Evolutionary conservation across 2,113 vertebrate genomes (phyloP).

Genomic region (Aspidoscelis tigris): DNA sequence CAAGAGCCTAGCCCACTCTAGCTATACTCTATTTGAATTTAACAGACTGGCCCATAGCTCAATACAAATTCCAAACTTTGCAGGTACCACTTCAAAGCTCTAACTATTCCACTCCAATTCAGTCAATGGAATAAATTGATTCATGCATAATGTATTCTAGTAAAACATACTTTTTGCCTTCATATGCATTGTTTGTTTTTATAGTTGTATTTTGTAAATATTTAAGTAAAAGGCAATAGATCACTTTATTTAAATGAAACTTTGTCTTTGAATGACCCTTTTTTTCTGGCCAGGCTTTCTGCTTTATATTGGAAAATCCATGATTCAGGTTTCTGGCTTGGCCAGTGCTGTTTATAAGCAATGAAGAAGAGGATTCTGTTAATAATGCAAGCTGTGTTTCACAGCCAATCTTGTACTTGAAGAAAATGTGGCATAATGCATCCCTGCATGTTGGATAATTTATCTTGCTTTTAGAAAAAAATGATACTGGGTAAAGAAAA

Average conservation of each 20-base stretch:
- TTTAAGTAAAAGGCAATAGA: not conserved
- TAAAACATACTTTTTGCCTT: not conserved
- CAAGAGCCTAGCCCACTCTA: no score
- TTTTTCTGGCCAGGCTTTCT: not conserved
- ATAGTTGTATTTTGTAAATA: not conserved
- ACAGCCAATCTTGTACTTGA: slow-evolving; percentile 16
- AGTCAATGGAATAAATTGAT: no score
- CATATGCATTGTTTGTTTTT: not conserved
- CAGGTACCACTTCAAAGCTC: no score
- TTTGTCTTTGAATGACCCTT: not conserved
- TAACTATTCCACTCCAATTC: no score
- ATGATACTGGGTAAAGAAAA: not conserved
- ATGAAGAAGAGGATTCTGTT: slow-evolving; percentile 4
- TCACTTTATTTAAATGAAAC: not conserved
- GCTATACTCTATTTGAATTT: no score
- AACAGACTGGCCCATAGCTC: no score
- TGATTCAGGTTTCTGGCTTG: slow-evolving; percentile 6
- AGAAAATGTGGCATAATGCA: not conserved
- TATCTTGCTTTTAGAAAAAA: not conserved
- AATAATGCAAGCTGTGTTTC: not conserved
- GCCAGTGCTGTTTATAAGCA: rapidly evolving
- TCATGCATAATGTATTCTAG: not conserved
- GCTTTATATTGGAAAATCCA: not conserved
- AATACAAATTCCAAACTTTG: no score
- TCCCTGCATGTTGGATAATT: not conserved